Evolutionary conservation across 2,888 invertebrate species (phyloP), one percentile per base, ranked within the genome.

Genomic region (Ditula angustiorana): DNA sequence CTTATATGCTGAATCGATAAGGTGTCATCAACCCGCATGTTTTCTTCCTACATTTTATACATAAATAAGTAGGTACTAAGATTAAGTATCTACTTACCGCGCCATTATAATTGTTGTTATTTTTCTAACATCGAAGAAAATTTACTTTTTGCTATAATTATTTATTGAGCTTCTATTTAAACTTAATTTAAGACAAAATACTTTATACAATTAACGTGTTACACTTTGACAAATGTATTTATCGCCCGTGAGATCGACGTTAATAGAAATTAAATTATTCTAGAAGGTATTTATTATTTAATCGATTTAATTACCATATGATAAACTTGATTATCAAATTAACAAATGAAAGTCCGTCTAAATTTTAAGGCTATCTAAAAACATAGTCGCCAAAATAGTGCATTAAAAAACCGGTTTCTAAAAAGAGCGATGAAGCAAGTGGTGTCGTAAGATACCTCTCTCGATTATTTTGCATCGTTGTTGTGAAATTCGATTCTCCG

Each of bases 401-500:
- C 8, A 2, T n/a, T n/a, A n/a, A n/a, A n/a, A 33, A 52, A 52
- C 52, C 30, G 19, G 21, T 52, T 52, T 8, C 50, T 21, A 21
- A 33, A 52, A 30, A 50, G 28, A 49, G 11, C n/a, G 23, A 21
- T 61, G 21, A 33, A 28, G 13, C 47, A 23, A 35, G 30, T 49
- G 13, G 19, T 59, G 46, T 49, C 37, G 55, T 41, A 56, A 62
- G 37, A 61, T 37, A 11, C 21, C 5, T 37, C 35, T 41, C 41
- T 41, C 19, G 19, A 2, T 10, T 41, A 41, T 41, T n/a, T 19
- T 52, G 23, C 11, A 24, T 30, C 44, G 24, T 53, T 89, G 88
- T 86, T 81, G 66, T 80, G 88, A 80, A 81, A 88, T 75, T 70
- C 75, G 87, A 89, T 70, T 75, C 85, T 74, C 56, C 72, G 67